These are phyloP conservation scores for Xanthostigma xanthostigma DNA, from an alignment of 2,888 invertebrate species.

Conservation along the genomic window DNA sequence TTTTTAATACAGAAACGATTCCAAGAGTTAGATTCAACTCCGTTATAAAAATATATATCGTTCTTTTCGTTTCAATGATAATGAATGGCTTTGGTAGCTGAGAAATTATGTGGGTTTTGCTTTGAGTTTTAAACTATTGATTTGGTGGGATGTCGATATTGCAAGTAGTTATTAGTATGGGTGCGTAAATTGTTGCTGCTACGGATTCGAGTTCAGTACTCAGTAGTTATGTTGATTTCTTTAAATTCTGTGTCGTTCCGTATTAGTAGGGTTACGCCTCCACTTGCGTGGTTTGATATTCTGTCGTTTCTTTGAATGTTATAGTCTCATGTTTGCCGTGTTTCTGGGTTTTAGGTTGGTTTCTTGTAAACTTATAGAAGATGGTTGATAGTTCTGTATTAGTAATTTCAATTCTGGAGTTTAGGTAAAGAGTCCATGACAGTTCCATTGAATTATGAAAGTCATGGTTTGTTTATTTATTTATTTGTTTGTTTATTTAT, in stretches of 20 bases:
- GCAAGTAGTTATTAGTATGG: not conserved
- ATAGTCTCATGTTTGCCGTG: not conserved
- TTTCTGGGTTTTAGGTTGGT: conserved; percentile 1
- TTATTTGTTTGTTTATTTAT: no score
- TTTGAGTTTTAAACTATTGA: not conserved
- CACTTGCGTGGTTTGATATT: not conserved
- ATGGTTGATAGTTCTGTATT: not conserved
- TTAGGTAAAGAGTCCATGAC: conserved; percentile 1
- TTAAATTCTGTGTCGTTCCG: not conserved
- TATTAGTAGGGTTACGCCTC: conserved; percentile 1
- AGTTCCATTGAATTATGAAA: conserved; percentile 3
- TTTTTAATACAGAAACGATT: no score
- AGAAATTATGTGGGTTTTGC: not conserved
- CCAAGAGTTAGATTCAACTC: no score
- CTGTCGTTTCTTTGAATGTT: not conserved
- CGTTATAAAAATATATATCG: no score
- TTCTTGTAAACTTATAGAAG: conserved; percentile 1
- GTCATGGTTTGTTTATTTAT: no score
- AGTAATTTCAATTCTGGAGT: not conserved
- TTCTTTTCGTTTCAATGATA: no score
- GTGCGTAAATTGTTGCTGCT: not conserved
- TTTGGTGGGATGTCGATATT: not conserved
- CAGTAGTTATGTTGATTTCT: conserved; percentile 1
- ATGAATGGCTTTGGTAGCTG: not conserved
- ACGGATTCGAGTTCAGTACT: not conserved